phyloP scores from a whole-genome alignment of 2,797 vertebrate species.

The Pipistrellus kuhlii region DNA sequence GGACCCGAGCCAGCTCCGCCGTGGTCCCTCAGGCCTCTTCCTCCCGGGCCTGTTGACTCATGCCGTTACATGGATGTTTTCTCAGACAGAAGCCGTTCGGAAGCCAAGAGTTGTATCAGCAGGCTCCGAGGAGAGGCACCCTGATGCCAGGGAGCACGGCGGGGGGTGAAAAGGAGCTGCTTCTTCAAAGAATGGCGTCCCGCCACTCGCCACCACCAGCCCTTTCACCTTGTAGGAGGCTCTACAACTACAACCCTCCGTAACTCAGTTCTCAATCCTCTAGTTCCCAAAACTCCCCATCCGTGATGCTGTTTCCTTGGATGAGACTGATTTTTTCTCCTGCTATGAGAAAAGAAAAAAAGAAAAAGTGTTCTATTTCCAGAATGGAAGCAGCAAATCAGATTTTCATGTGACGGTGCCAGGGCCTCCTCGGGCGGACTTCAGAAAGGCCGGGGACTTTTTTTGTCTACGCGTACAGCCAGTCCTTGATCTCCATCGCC shows the following conservation, averaged over 20 bases:
- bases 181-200: slow-evolving; percentile 56
- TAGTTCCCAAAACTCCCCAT: slow-evolving; percentile 35
- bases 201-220: slow-evolving; percentile 44
- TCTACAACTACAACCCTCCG: slow-evolving; percentile 33
- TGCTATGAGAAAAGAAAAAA: not conserved
- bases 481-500: not conserved
- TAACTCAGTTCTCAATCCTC: not conserved
- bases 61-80: slow-evolving; percentile 72
- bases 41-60: slow-evolving; percentile 64
- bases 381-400: slow-evolving; percentile 62
- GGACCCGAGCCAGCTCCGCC: slow-evolving; percentile 52
- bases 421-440: not conserved
- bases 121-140: not conserved
- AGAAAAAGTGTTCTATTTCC: slow-evolving; percentile 3
- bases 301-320: slow-evolving; percentile 59
- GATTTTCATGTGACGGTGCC: slow-evolving; percentile 55
- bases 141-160: not conserved
- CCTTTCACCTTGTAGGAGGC: slow-evolving; percentile 22
- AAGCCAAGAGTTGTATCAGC: slow-evolving; percentile 79
- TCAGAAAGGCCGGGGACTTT: not conserved
- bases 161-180: slow-evolving; percentile 23
- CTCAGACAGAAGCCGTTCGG: slow-evolving; percentile 65
- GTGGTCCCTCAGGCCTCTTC: slow-evolving; percentile 46
- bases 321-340: slow-evolving; percentile 48
- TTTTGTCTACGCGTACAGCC: not conserved